phyloP scores from a whole-genome alignment of 2,888 invertebrate species.

The Noctua fimbriata region DNA sequence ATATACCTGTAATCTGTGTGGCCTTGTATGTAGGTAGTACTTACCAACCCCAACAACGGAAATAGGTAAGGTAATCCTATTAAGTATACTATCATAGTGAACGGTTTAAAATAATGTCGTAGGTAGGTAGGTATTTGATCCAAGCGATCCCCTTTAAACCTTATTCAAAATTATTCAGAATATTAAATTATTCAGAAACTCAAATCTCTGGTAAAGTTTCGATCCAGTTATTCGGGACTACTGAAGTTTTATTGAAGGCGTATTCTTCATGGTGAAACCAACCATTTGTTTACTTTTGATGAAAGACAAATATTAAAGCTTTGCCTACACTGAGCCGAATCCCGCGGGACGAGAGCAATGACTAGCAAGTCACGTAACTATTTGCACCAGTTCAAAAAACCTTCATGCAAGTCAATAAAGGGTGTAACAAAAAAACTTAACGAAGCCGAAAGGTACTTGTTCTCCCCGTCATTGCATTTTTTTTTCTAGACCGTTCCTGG shows the following conservation, averaged over 20 bases:
- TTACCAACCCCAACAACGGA: not conserved
- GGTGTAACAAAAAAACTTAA: too few relatives aligned
- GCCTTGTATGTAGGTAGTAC: not conserved
- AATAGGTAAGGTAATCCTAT: not conserved
- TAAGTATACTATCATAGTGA: not conserved
- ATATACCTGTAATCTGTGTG: not conserved
- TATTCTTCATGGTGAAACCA: not conserved
- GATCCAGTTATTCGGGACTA: slow-evolving; percentile 38
- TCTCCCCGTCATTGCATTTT: too few relatives aligned
- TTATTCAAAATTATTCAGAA: slow-evolving; percentile 36
- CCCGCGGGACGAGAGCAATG: not conserved
- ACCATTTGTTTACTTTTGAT: not conserved
- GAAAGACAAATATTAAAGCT: not conserved
- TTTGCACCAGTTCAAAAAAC: not conserved
- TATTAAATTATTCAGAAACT: slow-evolving; percentile 50
- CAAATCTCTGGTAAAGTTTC: slow-evolving; percentile 45
- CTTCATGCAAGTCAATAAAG: not conserved
- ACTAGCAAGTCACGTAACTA: not conserved
- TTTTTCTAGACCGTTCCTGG: too few relatives aligned
- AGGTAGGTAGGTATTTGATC: not conserved
- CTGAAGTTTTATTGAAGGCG: slow-evolving; percentile 29
- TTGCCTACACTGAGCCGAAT: not conserved
- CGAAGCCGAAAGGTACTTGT: too few relatives aligned
- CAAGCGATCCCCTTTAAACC: slow-evolving; percentile 16
- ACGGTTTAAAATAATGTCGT: slow-evolving; percentile 7